Evolutionary conservation across 2,113 vertebrate genomes (phyloP).

Genomic region (Scalopus aquaticus): DNA sequence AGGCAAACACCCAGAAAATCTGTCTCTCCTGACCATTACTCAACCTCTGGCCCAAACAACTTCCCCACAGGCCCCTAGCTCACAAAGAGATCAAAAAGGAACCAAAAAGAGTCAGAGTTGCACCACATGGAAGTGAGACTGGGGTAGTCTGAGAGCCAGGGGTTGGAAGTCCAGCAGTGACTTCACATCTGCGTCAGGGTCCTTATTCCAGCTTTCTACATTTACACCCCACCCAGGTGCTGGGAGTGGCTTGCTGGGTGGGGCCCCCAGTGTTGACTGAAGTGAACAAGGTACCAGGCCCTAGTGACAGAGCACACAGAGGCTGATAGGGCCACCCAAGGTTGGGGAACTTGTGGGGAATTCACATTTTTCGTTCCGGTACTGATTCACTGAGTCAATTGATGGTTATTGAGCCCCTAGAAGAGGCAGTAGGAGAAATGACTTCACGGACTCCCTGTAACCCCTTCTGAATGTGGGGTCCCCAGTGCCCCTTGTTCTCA

Average conservation of each 20-base stretch:
- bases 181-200: neutral
- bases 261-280: slow-evolving; percentile 58
- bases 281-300: neutral
- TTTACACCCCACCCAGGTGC: neutral
- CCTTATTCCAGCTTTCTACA: neutral
- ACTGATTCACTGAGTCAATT: slow-evolving; percentile 54
- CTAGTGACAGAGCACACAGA: slow-evolving; percentile 22
- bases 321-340: neutral
- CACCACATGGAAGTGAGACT: no score
- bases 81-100: neutral
- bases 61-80: neutral
- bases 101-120: neutral
- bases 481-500: no score
- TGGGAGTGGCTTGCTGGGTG: slow-evolving; percentile 47
- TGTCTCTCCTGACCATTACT: neutral
- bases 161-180: neutral
- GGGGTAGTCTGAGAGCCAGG: neutral
- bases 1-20: neutral
- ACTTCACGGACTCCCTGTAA: neutral
- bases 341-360: neutral
- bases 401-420: neutral
- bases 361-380: slow-evolving; percentile 46
- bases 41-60: neutral
- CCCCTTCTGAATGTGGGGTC: neutral
- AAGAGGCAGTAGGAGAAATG: neutral